Evolutionary conservation across 2,113 vertebrate species (phyloP).

Genomic region (Phyllopteryx taeniolatus): DNA sequence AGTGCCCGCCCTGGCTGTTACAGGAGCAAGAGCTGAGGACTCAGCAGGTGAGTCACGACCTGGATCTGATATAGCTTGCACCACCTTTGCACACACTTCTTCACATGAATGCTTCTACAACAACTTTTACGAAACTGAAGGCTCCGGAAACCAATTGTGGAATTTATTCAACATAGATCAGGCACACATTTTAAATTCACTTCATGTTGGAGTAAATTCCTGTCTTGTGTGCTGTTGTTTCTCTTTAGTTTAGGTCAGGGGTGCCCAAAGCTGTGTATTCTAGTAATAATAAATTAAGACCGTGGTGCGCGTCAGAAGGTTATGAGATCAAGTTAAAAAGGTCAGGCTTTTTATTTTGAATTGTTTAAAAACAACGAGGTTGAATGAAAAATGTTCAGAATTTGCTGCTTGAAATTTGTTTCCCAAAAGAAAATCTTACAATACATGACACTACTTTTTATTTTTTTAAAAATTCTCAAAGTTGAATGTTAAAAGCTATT

Average conservation of each 20-base stretch:
- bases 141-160: background rate
- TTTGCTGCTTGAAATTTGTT: no score
- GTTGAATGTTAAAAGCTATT: no score
- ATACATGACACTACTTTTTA: no score
- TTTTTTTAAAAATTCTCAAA: no score
- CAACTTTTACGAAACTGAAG: background rate
- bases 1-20: conserved; percentile 23
- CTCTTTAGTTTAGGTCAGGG: background rate
- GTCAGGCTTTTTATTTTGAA: background rate
- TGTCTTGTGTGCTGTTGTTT: background rate
- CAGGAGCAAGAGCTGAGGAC: conserved; percentile 29
- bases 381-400: no score
- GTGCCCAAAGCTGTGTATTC: background rate
- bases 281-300: background rate
- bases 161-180: background rate
- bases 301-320: background rate
- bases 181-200: background rate
- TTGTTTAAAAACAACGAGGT: no score
- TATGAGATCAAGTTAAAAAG: background rate
- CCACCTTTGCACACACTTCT: background rate
- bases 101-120: background rate
- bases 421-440: no score
- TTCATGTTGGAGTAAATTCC: background rate
- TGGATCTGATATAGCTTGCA: background rate
- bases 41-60: conserved; percentile 52